Base-by-base conservation (phyloP, 2,888 invertebrate species). In the Zhuqinia jingwanae region DNA sequence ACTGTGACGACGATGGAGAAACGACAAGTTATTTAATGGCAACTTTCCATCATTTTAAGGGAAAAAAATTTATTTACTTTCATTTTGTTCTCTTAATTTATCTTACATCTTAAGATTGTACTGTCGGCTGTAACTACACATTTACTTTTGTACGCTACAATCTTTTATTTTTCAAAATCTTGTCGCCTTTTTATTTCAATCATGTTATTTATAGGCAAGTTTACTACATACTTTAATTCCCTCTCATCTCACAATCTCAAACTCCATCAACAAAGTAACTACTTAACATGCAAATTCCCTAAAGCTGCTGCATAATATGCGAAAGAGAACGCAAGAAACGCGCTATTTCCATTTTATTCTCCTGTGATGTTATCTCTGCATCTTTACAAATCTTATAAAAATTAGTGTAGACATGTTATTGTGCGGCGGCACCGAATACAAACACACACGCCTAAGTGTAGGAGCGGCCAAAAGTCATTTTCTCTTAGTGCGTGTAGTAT, bases 361-460 rank as follows among this genome's bases (percentile, higher is more conserved):
- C 8, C 27, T 3, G 1, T 63, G 63, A 63, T 63, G 10, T 36
- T 63, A 63, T 63, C 63, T 63, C n/a, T n/a, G n/a, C n/a, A n/a
- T n/a, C n/a, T n/a, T n/a, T n/a, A n/a, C 15, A 11, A 25, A 27
- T 27, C 27, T 27, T 27, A 60, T 15, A 63, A 63, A n/a, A 63
- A 63, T 63, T 63, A 63, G 63, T 60, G 60, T 13, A 60, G 60
- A 60, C 60, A 60, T 60, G 22, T 60, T 60, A 2, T 56, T n/a
- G n/a, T n/a, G n/a, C n/a, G n/a, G 56, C 56, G 60, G 60, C 25
- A 60, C 60, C 22, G 11, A 60, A 60, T n/a, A n/a, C n/a, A n/a
- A n/a, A n/a, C n/a, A n/a, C n/a, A n/a, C n/a, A n/a, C n/a, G n/a
- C n/a, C n/a, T n/a, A n/a, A n/a, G n/a, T n/a, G n/a, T n/a, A n/a